Evolutionary conservation across 2,888 invertebrate species (phyloP).

Genomic region (Seira ritae): DNA sequence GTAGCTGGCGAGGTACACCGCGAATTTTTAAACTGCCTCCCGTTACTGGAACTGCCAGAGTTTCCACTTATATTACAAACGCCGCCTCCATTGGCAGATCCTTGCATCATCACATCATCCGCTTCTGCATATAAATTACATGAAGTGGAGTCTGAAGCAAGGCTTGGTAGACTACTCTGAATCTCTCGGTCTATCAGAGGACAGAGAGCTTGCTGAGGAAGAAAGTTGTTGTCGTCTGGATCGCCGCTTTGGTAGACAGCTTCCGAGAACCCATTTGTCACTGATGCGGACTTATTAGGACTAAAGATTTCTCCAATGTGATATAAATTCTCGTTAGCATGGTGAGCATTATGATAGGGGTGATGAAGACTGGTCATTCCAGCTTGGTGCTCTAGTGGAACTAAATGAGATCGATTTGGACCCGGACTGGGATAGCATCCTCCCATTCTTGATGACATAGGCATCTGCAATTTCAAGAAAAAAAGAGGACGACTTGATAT

Average conservation of each 20-base stretch:
- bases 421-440: conserved; percentile 73
- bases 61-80: conserved; percentile 62
- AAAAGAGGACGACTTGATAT: conserved; percentile 32
- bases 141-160: conserved; percentile 73
- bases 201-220: conserved; percentile 66
- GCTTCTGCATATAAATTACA: conserved; percentile 73
- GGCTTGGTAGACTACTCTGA: conserved; percentile 77
- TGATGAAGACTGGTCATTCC: conserved; percentile 65
- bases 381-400: conserved; percentile 70
- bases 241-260: conserved; percentile 73
- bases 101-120: conserved; percentile 72
- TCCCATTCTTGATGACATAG: conserved; percentile 71
- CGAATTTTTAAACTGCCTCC: conserved; percentile 70
- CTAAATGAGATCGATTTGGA: conserved; percentile 73
- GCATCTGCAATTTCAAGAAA: conserved; percentile 66
- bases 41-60: conserved; percentile 56
- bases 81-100: conserved; percentile 57
- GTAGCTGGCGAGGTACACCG: conserved; percentile 73
- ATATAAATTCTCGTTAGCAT: conserved; percentile 73
- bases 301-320: conserved; percentile 72
- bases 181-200: conserved; percentile 77
- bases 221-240: conserved; percentile 72
- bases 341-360: conserved; percentile 68
- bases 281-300: conserved; percentile 72
- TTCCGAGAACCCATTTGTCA: conserved; percentile 73